Conservation (phyloP, 2,888 invertebrate species). For the Formica aserva region DNA sequence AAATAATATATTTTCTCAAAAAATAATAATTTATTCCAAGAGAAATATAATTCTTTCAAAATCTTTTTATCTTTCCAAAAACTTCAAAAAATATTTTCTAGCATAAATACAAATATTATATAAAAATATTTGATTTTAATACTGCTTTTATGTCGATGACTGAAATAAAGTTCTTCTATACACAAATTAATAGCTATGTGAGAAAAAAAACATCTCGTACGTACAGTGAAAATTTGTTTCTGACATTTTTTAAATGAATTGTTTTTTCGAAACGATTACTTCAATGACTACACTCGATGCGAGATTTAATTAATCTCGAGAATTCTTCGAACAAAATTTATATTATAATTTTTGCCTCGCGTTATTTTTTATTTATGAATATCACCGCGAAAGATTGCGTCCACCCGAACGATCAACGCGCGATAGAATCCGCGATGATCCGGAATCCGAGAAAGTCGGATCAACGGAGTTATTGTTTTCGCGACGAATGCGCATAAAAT, state of each 20-base stretch:
- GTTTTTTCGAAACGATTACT: neutral
- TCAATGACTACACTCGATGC: neutral
- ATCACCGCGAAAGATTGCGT: neutral
- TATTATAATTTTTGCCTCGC: neutral
- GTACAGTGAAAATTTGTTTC: neutral
- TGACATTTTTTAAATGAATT: neutral
- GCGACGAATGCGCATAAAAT: constrained; percentile 83
- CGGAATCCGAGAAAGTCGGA: constrained; percentile 61
- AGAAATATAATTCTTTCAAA: neutral
- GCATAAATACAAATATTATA: neutral
- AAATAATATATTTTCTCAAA: neutral
- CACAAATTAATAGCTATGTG: too few species aligned
- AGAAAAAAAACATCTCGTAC: neutral
- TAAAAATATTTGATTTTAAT: constrained; percentile 4
- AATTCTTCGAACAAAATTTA: neutral
- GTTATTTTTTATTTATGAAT: neutral
- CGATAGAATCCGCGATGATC: constrained; percentile 41
- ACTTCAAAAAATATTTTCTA: neutral
- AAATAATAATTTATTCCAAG: neutral
- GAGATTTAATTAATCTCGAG: neutral
- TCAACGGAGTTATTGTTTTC: constrained; percentile 78
- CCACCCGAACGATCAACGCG: neutral
- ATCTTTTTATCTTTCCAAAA: neutral
- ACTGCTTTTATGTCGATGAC: neutral
- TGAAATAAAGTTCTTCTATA: neutral